Evolutionary conservation across 2,113 vertebrate genomes (phyloP).

Genomic region (Tenrec ecaudatus): DNA sequence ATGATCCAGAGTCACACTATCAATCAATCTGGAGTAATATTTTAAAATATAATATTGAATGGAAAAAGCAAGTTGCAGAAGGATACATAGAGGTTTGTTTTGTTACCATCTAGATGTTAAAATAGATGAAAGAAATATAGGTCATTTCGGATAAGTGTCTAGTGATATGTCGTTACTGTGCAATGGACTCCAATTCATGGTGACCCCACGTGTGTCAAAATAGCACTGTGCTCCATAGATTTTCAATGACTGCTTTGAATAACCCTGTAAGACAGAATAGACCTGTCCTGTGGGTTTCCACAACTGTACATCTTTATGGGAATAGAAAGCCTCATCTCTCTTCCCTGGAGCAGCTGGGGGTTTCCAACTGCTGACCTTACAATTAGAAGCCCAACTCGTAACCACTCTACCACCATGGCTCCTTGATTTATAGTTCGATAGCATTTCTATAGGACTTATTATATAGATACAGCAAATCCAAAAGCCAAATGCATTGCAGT

Average conservation of each 20-base stretch:
- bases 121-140: slow-evolving; percentile 9
- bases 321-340: no score
- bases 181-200: background rate
- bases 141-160: slow-evolving; percentile 13
- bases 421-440: background rate
- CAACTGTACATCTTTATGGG: no score
- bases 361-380: no score
- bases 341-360: no score
- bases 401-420: no score
- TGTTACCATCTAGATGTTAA: slow-evolving; percentile 51
- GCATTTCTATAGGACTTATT: slow-evolving; percentile 23
- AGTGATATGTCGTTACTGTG: background rate
- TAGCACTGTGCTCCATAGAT: background rate
- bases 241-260: background rate
- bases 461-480: background rate
- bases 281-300: no score
- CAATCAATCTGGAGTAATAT: background rate
- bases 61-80: slow-evolving; percentile 45
- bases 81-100: background rate
- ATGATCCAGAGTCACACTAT: background rate
- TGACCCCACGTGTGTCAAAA: background rate
- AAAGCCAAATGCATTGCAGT: background rate
- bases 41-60: background rate
- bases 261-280: no score
- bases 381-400: no score